These are phyloP conservation scores for Acromyrmex charruanus DNA, from an alignment of 1,140 invertebrate species.

Conservation along the genomic window DNA sequence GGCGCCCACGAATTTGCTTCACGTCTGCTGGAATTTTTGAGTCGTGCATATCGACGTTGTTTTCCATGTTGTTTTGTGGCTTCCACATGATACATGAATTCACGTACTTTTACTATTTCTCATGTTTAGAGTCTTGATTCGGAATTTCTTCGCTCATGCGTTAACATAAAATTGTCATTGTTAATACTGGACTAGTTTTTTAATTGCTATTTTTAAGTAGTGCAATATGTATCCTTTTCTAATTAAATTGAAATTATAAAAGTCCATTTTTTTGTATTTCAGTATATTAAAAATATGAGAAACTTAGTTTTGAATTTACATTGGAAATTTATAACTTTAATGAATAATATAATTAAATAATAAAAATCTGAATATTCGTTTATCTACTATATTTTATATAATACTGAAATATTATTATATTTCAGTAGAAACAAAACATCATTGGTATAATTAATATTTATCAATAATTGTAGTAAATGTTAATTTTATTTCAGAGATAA, in stretches of 20 bases:
- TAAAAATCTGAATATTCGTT: not conserved
- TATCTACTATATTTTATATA: not conserved
- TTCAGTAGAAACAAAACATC: not conserved
- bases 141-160: conserved; percentile 29
- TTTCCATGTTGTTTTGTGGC: conserved; percentile 47
- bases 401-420: conserved; percentile 3
- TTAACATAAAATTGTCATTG: conserved; percentile 16
- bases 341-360: conserved; percentile 9
- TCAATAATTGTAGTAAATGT: not conserved
- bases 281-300: not conserved
- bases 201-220: not conserved
- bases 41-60: conserved; percentile 40
- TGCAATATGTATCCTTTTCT: not conserved
- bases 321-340: not conserved
- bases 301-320: not conserved
- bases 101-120: conserved; percentile 41
- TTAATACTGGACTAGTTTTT: not conserved
- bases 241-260: not conserved
- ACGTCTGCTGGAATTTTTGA: conserved; percentile 49
- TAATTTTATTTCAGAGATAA: not conserved
- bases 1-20: conserved; percentile 34
- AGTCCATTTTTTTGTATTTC: too few relatives aligned
- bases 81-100: conserved; percentile 18
- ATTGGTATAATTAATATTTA: not conserved
- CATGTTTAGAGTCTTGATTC: conserved; percentile 41